Evolutionary conservation across 2,113 vertebrate species (phyloP).

Genomic region (Platysteira castanea): DNA sequence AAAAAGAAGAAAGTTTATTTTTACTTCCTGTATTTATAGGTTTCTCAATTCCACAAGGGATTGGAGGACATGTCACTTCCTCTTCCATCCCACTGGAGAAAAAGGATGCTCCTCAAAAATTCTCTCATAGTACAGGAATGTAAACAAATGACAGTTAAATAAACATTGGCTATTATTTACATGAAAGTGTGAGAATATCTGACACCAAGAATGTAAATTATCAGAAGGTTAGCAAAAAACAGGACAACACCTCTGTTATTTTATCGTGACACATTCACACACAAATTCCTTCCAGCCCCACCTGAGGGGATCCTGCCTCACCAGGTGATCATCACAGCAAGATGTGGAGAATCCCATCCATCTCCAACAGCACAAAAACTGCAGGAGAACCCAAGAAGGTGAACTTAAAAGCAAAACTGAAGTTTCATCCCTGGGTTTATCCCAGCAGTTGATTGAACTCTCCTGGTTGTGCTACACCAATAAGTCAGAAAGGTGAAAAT

Average conservation of each 20-base stretch:
- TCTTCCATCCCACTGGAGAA: too few relatives aligned
- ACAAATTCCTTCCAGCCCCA: neutral
- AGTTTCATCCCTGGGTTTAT: neutral
- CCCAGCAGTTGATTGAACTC: neutral
- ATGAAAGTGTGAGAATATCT: too few relatives aligned
- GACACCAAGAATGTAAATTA: too few relatives aligned
- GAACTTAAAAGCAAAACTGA: neutral
- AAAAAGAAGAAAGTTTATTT: too few relatives aligned
- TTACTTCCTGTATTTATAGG: too few relatives aligned
- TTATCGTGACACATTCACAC: neutral
- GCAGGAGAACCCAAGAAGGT: neutral
- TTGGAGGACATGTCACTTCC: too few relatives aligned
- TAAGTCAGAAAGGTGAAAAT: conserved; percentile 56
- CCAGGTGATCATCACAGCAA: neutral
- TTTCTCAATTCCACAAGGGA: too few relatives aligned
- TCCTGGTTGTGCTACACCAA: neutral
- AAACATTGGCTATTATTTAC: too few relatives aligned
- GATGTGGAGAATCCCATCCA: neutral
- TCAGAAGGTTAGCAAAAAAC: too few relatives aligned
- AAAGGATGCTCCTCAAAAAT: too few relatives aligned
- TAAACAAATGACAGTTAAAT: too few relatives aligned
- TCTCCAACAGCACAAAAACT: neutral
- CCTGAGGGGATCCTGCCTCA: neutral
- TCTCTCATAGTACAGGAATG: too few relatives aligned
- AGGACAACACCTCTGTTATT: neutral